Conservation (phyloP, 2,797 vertebrate genomes). For the Tiaroga cobitis region DNA sequence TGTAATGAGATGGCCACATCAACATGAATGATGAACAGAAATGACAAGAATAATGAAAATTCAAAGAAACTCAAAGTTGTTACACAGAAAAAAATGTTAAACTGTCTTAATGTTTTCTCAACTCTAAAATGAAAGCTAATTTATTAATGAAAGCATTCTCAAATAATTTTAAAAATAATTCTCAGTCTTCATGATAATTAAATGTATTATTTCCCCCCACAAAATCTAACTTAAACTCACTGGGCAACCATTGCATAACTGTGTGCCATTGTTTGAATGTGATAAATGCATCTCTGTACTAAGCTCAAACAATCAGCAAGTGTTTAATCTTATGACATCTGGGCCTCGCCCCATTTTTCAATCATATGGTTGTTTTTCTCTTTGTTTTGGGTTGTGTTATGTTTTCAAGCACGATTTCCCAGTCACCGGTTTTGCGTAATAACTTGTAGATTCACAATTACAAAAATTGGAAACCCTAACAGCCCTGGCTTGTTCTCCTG, state of each 20-base stretch:
- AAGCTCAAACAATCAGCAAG: not conserved
- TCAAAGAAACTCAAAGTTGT: not conserved
- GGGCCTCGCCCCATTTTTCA: not conserved
- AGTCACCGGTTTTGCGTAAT: not conserved
- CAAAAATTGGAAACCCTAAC: not conserved
- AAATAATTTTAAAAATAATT: not conserved
- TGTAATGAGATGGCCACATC: not conserved
- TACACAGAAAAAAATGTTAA: not conserved
- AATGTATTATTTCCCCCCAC: too few species aligned
- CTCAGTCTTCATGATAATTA: not conserved
- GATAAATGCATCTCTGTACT: not conserved
- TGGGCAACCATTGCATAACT: not conserved
- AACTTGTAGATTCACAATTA: not conserved
- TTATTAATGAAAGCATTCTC: not conserved
- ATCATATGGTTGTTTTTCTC: not conserved
- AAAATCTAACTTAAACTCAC: not conserved
- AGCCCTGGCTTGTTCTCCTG: constrained; percentile 38
- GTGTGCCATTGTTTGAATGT: not conserved
- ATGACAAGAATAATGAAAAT: not conserved
- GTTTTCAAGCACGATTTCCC: not conserved
- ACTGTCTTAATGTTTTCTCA: not conserved
- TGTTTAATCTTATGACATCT: constrained; percentile 7
- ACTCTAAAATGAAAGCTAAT: not conserved
- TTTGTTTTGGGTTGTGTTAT: not conserved
- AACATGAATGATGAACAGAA: not conserved